These are phyloP conservation scores for Sebastes nivosus DNA, from an alignment of 2,797 vertebrate genomes.

Conservation along the genomic window DNA sequence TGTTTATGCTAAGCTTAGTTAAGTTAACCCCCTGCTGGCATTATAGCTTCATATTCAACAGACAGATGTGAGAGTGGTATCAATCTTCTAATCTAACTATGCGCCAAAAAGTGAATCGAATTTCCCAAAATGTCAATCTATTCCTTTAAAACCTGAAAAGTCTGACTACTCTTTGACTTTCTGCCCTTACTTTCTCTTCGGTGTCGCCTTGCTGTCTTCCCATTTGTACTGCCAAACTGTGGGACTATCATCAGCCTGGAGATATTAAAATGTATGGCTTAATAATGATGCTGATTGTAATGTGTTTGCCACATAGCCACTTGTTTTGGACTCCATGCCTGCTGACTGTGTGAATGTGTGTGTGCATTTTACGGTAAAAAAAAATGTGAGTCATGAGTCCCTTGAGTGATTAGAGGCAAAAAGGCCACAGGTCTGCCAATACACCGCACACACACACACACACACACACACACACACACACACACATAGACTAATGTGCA, in stretches of 20 bases:
- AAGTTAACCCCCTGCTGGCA: not conserved
- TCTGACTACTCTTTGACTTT: not conserved
- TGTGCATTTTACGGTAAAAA: conserved; percentile 1
- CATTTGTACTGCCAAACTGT: conserved; percentile 3
- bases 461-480: not conserved
- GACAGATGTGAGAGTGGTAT: not conserved
- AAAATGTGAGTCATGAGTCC: conserved; percentile 48
- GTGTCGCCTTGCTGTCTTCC: not conserved
- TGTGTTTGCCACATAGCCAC: not conserved
- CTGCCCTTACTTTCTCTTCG: not conserved
- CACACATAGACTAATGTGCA: conserved; percentile 16
- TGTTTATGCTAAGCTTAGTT: not conserved
- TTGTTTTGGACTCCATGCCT: conserved; percentile 1
- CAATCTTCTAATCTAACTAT: not conserved
- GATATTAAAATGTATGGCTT: conserved; percentile 18
- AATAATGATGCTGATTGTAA: conserved; percentile 7
- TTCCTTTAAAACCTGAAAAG: not conserved
- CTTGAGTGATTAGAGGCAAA: conserved; percentile 44
- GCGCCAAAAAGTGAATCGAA: not conserved
- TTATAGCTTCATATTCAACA: not conserved
- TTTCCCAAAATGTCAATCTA: not conserved
- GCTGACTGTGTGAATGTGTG: not conserved
- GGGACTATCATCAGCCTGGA: conserved; percentile 20
- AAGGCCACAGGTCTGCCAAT: conserved; percentile 27
- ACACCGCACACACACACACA: not conserved